phyloP scores from a whole-genome alignment of 2,113 vertebrate genomes.

The Heterotis niloticus region DNA sequence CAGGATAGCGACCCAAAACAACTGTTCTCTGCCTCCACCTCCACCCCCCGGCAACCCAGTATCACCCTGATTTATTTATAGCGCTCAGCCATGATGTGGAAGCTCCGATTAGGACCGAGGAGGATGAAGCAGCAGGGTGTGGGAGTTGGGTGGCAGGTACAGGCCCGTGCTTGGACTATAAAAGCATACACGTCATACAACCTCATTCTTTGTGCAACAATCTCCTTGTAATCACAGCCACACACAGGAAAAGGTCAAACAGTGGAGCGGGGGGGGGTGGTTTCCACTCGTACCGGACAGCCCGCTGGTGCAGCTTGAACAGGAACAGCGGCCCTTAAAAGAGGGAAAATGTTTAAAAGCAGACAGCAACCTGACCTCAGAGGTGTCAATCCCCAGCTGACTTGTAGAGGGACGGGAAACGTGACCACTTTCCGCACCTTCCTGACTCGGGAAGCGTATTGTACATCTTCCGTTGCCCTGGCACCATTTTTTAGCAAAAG shows the following conservation, averaged over 20 bases:
- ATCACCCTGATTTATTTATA: constrained; percentile 11
- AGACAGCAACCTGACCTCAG: constrained; percentile 16
- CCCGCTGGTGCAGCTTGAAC: background rate
- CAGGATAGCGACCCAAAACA: constrained; percentile 16
- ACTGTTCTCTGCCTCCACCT: constrained; percentile 4
- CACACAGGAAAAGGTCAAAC: constrained; percentile 13
- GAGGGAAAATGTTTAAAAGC: constrained; percentile 16
- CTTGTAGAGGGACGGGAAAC: constrained; percentile 7
- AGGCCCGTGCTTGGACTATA: background rate
- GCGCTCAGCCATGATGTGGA: constrained; percentile 1
- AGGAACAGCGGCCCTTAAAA: constrained; percentile 18
- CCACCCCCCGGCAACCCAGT: constrained; percentile 10
- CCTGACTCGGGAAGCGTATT: constrained; percentile 6
- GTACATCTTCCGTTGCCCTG: background rate
- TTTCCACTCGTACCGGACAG: background rate
- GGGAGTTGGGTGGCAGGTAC: no score
- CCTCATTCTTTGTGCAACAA: constrained; percentile 17
- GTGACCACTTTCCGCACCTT: constrained; percentile 18
- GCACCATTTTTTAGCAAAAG: constrained; percentile 13
- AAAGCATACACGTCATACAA: background rate
- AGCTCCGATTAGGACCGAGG: background rate
- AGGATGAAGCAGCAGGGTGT: background rate
- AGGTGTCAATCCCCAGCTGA: constrained; percentile 20
- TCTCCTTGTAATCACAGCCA: constrained; percentile 13
- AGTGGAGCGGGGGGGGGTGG: background rate